Evolutionary conservation across 2,113 vertebrate genomes (phyloP).

Genomic region (Nothocercus nigrocapillus): DNA sequence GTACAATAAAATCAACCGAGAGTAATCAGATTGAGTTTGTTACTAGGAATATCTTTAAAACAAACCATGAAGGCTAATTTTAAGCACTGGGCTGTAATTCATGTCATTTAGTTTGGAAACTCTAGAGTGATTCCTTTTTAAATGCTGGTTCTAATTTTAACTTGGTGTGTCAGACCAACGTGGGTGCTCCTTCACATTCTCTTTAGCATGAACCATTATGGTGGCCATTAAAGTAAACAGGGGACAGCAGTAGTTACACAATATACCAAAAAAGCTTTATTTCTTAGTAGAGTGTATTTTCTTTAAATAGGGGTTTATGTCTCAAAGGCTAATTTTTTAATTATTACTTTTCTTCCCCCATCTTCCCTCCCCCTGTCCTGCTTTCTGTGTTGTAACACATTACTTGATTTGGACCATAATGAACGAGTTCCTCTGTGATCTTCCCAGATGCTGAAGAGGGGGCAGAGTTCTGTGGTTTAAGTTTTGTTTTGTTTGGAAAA

Average conservation of each 20-base stretch:
- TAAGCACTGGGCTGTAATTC: constrained; percentile 26
- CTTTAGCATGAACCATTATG: not conserved
- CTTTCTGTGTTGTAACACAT: not conserved
- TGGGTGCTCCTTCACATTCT: not conserved
- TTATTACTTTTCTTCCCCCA: too few relatives aligned
- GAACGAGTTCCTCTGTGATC: not conserved
- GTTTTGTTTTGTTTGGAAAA: constrained; percentile 51
- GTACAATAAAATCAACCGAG: not conserved
- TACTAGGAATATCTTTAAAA: constrained; percentile 57
- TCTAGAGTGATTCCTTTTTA: not conserved
- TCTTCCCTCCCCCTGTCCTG: too few relatives aligned
- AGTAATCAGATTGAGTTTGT: constrained; percentile 42
- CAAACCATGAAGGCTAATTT: constrained; percentile 44
- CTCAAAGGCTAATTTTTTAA: not conserved
- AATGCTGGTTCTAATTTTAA: constrained; percentile 29
- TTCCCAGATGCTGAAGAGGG: constrained; percentile 13
- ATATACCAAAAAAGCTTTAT: not conserved
- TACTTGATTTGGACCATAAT: not conserved
- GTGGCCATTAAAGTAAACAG: not conserved
- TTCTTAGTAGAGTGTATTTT: not conserved
- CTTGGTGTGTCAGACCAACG: not conserved
- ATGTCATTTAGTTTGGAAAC: constrained; percentile 10
- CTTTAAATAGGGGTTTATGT: constrained; percentile 15
- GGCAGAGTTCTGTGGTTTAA: constrained; percentile 23
- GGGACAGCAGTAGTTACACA: not conserved